Percentiles rank a stretch among this genome's conserved stretches.
These are phyloP conservation scores for Cotesia vestalis DNA, from an alignment of 1,140 invertebrate species.

Conservation along the genomic window DNA sequence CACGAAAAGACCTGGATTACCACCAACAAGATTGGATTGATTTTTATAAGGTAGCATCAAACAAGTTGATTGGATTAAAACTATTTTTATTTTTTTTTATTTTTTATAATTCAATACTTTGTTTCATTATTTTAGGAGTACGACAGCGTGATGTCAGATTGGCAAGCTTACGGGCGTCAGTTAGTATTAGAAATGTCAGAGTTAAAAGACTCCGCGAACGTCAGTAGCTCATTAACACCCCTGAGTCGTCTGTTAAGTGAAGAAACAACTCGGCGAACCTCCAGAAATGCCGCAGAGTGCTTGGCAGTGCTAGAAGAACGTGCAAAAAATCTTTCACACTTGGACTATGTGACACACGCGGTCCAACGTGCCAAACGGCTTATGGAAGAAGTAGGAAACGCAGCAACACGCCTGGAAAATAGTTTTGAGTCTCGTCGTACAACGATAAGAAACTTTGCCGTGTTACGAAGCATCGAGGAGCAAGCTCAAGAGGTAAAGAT, in stretches of 20 bases:
- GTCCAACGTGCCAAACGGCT: conserved; percentile 52
- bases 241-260: conserved; percentile 60
- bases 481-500: conserved; percentile 62
- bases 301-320: conserved; percentile 58
- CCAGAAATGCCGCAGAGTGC: conserved; percentile 57
- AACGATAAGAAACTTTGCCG: conserved; percentile 62
- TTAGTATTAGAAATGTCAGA: conserved; percentile 64
- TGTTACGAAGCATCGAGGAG: conserved; percentile 63
- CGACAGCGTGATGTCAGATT: conserved; percentile 62
- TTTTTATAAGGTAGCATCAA: conserved; percentile 67
- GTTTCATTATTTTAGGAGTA: conserved; percentile 54
- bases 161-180: conserved; percentile 61
- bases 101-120: background rate
- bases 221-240: conserved; percentile 59
- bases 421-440: conserved; percentile 63
- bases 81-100: background rate
- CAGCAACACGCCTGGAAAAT: conserved; percentile 60
- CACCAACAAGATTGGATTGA: conserved; percentile 72
- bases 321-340: conserved; percentile 53
- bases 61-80: background rate
- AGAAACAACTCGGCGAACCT: conserved; percentile 59
- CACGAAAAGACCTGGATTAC: conserved; percentile 66
- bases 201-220: conserved; percentile 59
- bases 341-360: conserved; percentile 59
- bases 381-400: conserved; percentile 62